These are phyloP conservation scores for Martes martes DNA, from an alignment of 2,113 vertebrate species.

Conservation along the genomic window DNA sequence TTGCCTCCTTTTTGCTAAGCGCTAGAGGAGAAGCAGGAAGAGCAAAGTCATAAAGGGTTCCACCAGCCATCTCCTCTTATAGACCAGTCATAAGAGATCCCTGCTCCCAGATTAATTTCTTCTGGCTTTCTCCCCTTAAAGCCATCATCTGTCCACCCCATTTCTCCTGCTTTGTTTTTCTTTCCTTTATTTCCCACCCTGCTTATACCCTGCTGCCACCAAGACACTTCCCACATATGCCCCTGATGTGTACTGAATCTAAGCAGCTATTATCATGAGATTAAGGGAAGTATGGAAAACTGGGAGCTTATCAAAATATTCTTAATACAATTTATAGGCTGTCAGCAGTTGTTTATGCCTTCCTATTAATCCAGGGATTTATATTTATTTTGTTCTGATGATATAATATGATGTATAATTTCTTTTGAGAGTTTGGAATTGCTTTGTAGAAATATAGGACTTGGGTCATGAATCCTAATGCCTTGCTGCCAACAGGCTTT, in stretches of 20 bases:
- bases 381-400: constrained; percentile 63
- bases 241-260: background rate
- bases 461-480: constrained; percentile 38
- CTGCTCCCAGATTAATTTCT: background rate
- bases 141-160: background rate
- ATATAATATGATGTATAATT: constrained; percentile 60
- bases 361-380: constrained; percentile 44
- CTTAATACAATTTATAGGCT: constrained; percentile 32
- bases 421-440: constrained; percentile 59
- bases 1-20: background rate
- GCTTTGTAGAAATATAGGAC: constrained; percentile 41
- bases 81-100: background rate
- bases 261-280: background rate
- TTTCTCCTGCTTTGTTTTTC: background rate
- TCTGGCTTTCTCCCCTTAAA: background rate
- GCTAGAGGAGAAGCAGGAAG: background rate
- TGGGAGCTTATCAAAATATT: background rate
- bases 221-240: background rate
- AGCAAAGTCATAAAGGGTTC: background rate
- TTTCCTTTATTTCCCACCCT: background rate
- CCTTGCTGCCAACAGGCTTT: constrained; percentile 4
- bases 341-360: constrained; percentile 41
- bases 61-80: rapidly evolving
- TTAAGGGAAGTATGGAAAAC: background rate
- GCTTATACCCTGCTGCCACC: background rate